Evolutionary conservation across 2,797 vertebrate species (phyloP).

Genomic region (Galaxias olidus): DNA sequence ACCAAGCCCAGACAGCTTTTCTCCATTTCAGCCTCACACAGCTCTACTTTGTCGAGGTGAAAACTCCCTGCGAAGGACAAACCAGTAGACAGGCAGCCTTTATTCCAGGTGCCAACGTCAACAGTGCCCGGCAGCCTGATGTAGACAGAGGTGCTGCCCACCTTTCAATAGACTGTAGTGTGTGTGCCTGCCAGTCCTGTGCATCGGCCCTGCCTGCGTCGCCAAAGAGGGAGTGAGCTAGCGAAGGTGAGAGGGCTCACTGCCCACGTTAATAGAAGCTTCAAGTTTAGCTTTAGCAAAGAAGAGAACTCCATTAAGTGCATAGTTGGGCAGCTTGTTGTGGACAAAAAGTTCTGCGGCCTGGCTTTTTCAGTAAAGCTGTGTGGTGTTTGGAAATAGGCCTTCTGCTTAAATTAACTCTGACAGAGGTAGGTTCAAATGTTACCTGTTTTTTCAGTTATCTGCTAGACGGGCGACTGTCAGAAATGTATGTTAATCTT

Average conservation of each 20-base stretch:
- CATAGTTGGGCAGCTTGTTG: constrained; percentile 6
- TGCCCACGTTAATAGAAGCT: not conserved
- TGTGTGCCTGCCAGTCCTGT: constrained; percentile 11
- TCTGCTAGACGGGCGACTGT: no score
- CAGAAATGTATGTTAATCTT: no score
- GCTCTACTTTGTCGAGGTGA: constrained; percentile 58
- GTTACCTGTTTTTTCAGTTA: no score
- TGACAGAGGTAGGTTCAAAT: constrained; percentile 43
- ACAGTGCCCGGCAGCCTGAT: constrained; percentile 37
- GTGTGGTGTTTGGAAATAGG: constrained; percentile 24
- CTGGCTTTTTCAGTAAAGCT: not conserved
- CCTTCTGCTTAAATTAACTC: constrained; percentile 11
- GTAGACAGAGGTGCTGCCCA: constrained; percentile 56
- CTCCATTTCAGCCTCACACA: constrained; percentile 39
- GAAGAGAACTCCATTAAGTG: constrained; percentile 7
- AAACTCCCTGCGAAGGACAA: constrained; percentile 35
- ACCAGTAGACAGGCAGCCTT: constrained; percentile 52
- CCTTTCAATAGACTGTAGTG: constrained; percentile 49
- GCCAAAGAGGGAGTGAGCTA: constrained; percentile 16
- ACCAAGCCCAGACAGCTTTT: constrained; percentile 33
- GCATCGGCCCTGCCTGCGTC: no score
- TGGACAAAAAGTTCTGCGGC: constrained; percentile 2
- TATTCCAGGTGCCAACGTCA: constrained; percentile 64
- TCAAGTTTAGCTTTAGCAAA: constrained; percentile 21
- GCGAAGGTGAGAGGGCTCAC: constrained; percentile 28